phyloP scores from a whole-genome alignment of 2,888 invertebrate species.

The Aphrophora alni region DNA sequence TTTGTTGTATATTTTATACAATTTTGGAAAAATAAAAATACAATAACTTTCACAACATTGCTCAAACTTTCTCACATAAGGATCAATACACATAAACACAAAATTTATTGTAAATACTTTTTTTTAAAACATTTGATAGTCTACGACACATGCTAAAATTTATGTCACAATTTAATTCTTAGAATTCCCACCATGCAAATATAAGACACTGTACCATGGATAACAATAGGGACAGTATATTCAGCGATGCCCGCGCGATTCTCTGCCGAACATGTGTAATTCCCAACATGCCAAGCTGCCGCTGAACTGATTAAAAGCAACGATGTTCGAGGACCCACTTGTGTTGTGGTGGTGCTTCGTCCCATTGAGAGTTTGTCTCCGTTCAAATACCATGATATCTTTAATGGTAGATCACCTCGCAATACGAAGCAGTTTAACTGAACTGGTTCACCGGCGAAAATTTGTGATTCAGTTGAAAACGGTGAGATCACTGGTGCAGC shows the following conservation, averaged over 20 bases:
- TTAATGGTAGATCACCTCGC: constrained; percentile 65
- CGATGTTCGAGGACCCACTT: constrained; percentile 46
- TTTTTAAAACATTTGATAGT: background rate
- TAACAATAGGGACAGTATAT: constrained; percentile 72
- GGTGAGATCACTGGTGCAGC: constrained; percentile 80
- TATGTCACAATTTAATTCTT: too few species aligned
- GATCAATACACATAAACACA: background rate
- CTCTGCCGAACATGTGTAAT: constrained; percentile 76
- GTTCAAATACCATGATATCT: constrained; percentile 64
- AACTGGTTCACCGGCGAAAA: constrained; percentile 79
- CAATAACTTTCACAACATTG: too few species aligned
- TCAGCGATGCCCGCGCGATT: constrained; percentile 75
- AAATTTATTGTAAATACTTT: background rate
- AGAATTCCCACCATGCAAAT: background rate
- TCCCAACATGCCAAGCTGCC: constrained; percentile 72
- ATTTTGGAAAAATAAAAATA: too few species aligned
- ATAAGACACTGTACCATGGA: constrained; percentile 66
- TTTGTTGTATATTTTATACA: too few species aligned
- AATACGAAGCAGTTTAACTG: constrained; percentile 73
- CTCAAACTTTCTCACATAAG: background rate
- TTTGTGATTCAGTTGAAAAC: constrained; percentile 76
- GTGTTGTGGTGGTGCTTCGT: constrained; percentile 44
- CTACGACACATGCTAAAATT: background rate
- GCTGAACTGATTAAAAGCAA: constrained; percentile 72
- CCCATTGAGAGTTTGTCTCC: constrained; percentile 54